Evolutionary conservation across 2,113 vertebrate genomes (phyloP), one percentile per base, ranked within the genome.

Genomic region (Tauraco erythrolophus): DNA sequence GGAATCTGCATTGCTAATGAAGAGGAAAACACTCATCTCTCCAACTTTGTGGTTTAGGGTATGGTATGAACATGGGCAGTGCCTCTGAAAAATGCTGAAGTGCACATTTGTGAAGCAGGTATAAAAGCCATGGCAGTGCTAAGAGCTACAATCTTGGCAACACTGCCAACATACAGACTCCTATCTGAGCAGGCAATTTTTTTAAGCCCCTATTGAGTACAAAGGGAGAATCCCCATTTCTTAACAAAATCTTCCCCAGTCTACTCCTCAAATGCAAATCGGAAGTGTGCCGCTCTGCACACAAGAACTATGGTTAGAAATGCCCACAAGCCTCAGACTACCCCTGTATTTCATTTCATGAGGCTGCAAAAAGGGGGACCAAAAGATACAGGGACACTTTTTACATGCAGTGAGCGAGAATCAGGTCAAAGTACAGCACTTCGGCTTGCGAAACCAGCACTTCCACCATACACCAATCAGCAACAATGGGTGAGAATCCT

Each of bases 401-500:
- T 94, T 30, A 80, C 1, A 2, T 80, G 87, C 71, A 76, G n/a
- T 11, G 70, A 57, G 75, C 51, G 88, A 92, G 84, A 92, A 96
- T 53, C 61, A 89, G 96, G 96, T 93, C 96, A 97, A 97, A 97
- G 97, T 96, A 62, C 90, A 96, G 24, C 76, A n/a, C 78, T 21
- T 28, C 2, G 13, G 70, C 58, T 96, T 95, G 94, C n/a, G 10
- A 97, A 97, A 97, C 11, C 11, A 88, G 84, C 87, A 71, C 33
- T 95, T 93, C 94, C 89, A 94, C 2, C 4, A 91, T 11, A 91
- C 82, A 54, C 64, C 92, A 92, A 84, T 92, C 92, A 90, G 81
- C 92, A 89, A 46, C 19, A 80, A 90, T 14, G 81, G 77, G 81
- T 79, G 89, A 97, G 87, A 97, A 96, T 80, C 80, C 91, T 97